Conservation (phyloP, 1,140 invertebrate genomes). For the Delia radicum region DNA sequence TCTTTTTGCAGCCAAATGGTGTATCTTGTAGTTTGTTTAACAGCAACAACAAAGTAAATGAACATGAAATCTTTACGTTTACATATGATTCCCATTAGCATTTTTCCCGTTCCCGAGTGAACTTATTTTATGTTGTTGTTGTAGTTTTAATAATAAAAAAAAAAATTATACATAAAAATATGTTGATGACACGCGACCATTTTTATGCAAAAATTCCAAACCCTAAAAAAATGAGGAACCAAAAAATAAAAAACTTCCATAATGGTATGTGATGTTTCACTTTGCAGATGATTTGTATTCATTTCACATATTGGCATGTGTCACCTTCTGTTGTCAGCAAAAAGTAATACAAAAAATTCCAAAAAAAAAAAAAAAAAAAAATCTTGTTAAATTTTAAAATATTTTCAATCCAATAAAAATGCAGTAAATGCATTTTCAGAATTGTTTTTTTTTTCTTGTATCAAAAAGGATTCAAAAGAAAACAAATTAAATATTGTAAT, state of each 20-base stretch:
- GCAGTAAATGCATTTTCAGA: neutral
- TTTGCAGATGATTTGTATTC: conserved; percentile 14
- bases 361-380: neutral
- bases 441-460: neutral
- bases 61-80: conserved; percentile 21
- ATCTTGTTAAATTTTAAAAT: conserved; percentile 15
- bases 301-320: conserved; percentile 20
- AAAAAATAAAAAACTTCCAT: neutral
- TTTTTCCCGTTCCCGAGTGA: neutral
- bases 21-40: neutral
- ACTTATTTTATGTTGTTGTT: neutral
- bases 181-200: conserved; percentile 18
- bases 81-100: conserved; percentile 23
- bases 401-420: conserved; percentile 9
- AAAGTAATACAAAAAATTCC: neutral
- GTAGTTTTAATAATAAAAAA: neutral
- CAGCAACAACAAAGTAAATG: neutral
- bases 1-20: neutral
- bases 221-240: neutral
- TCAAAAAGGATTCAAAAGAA: neutral
- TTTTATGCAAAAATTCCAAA: neutral
- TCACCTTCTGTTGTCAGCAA: conserved; percentile 4
- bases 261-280: conserved; percentile 18
- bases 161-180: neutral
- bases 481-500: conserved; percentile 7